These are phyloP conservation scores for Labeo catla DNA, from an alignment of 2,113 vertebrate species.

Conservation along the genomic window DNA sequence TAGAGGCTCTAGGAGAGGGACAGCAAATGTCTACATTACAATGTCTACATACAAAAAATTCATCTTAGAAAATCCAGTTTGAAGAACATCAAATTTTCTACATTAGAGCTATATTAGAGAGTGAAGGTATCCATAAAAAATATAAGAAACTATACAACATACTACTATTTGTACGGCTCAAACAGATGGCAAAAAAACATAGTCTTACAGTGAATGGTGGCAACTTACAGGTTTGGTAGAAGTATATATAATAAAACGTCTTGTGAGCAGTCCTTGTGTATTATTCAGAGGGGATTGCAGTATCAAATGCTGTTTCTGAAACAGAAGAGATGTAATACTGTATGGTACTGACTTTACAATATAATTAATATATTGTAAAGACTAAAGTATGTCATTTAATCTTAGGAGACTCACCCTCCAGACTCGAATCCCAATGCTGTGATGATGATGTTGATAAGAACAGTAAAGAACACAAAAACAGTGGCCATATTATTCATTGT, in stretches of 20 bases:
- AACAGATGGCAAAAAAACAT: not conserved
- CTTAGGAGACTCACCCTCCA: slow-evolving; percentile 42
- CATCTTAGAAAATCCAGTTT: not conserved
- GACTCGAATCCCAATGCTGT: slow-evolving; percentile 85
- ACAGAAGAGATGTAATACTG: not conserved
- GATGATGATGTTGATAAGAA: slow-evolving; percentile 92
- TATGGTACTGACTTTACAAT: too few relatives aligned
- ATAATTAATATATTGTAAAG: not conserved
- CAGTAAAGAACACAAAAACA: slow-evolving; percentile 87
- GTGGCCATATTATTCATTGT: slow-evolving; percentile 87
- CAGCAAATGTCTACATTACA: not conserved
- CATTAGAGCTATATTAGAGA: not conserved
- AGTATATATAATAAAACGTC: not conserved
- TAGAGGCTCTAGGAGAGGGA: not conserved
- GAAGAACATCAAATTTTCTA: not conserved
- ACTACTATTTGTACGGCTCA: not conserved
- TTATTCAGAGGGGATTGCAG: not conserved
- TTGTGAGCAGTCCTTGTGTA: not conserved
- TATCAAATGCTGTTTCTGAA: slow-evolving; percentile 10
- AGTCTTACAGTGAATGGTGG: not conserved
- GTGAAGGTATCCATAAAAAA: not conserved
- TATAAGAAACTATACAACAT: not conserved
- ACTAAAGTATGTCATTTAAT: not conserved
- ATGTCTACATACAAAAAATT: not conserved
- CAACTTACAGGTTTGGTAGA: not conserved